These are phyloP conservation scores for Climacteris rufus DNA, from an alignment of 2,113 vertebrate genomes.

Conservation along the genomic window DNA sequence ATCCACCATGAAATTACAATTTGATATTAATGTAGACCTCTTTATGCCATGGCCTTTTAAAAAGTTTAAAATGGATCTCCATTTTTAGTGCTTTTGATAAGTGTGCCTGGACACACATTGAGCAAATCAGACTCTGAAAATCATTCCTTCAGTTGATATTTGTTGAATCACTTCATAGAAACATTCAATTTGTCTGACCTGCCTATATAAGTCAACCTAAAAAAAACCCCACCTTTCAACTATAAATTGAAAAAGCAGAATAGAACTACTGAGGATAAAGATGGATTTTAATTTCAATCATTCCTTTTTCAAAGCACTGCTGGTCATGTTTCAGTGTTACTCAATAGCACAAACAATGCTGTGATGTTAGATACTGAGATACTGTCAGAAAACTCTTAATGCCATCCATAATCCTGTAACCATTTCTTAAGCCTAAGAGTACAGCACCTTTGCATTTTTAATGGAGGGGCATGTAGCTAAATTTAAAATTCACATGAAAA, in stretches of 20 bases:
- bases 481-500: neutral
- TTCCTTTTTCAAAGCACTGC: neutral
- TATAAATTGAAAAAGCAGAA: neutral
- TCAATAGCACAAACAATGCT: neutral
- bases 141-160: neutral
- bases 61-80: neutral
- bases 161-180: neutral
- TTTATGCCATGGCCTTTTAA: neutral
- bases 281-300: constrained; percentile 1
- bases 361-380: neutral
- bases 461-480: neutral
- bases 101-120: neutral
- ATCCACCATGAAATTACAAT: neutral
- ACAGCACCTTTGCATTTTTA: neutral
- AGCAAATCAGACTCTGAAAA: neutral
- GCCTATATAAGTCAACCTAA: neutral
- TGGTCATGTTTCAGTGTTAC: neutral
- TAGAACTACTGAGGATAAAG: neutral
- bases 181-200: neutral
- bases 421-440: neutral
- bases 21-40: neutral
- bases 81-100: neutral
- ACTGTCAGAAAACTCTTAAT: neutral
- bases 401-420: neutral
- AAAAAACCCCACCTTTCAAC: neutral